phyloP scores from a whole-genome alignment of 2,888 invertebrate species.

The Geophilus truncorum region DNA sequence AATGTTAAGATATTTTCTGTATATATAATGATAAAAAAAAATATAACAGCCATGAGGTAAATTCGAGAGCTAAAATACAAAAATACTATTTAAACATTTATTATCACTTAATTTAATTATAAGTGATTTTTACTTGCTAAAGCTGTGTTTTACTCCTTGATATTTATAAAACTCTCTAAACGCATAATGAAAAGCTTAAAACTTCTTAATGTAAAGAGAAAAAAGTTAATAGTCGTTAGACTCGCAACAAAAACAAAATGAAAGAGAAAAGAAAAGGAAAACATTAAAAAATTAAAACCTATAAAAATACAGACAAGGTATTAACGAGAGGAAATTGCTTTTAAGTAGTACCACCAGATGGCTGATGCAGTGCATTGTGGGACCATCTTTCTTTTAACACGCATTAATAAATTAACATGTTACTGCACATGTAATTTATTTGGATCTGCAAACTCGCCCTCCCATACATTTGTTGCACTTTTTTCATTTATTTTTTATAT shows the following conservation, averaged over 20 bases:
- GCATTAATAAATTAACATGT: slow-evolving; percentile 16
- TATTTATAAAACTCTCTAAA: neutral
- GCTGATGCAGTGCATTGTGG: slow-evolving; percentile 6
- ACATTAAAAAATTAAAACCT: slow-evolving; percentile 2
- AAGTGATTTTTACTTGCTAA: too few relatives aligned
- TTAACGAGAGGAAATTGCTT: slow-evolving; percentile 12
- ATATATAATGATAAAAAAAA: too few relatives aligned
- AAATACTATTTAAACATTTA: too few relatives aligned
- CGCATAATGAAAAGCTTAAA: neutral
- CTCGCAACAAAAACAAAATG: too few relatives aligned
- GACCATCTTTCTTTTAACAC: slow-evolving; percentile 16
- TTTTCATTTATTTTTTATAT: neutral
- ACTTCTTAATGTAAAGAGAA: too few relatives aligned
- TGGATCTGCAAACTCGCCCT: neutral
- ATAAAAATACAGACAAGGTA: neutral
- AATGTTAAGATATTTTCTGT: too few relatives aligned
- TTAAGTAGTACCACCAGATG: slow-evolving; percentile 6
- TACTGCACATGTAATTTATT: neutral
- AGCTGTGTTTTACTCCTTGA: neutral
- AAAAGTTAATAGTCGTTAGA: too few relatives aligned
- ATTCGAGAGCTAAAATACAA: neutral
- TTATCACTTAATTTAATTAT: too few relatives aligned
- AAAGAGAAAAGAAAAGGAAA: neutral
- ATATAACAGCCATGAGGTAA: neutral
- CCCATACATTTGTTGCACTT: neutral